phyloP scores from a whole-genome alignment of 2,113 vertebrate genomes.

The Colaptes auratus region DNA sequence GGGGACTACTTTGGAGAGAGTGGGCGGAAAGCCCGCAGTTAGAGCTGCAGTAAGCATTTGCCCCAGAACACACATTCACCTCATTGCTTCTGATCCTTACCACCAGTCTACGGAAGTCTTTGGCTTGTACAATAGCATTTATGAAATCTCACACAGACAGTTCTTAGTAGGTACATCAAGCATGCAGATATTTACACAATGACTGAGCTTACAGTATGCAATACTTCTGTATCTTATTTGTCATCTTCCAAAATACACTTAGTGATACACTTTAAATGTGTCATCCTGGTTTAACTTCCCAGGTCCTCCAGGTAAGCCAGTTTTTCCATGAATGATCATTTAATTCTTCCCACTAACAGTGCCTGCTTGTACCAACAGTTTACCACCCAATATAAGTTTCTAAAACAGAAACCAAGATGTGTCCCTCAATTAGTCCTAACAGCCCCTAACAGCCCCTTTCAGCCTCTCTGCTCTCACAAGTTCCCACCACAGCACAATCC shows the following conservation, averaged over 20 bases:
- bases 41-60: background rate
- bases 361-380: background rate
- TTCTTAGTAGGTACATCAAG: background rate
- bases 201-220: background rate
- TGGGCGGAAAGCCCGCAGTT: background rate
- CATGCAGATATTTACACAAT: background rate
- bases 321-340: accelerated
- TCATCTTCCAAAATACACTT: background rate
- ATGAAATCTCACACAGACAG: background rate
- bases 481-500: background rate
- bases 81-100: background rate
- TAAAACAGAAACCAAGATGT: background rate
- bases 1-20: background rate
- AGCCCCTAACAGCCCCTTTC: background rate
- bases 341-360: background rate
- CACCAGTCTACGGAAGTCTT: background rate
- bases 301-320: background rate
- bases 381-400: background rate
- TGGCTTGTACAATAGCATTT: background rate
- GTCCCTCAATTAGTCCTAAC: background rate
- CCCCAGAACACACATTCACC: background rate
- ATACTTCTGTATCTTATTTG: background rate
- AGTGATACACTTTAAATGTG: background rate
- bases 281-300: background rate
- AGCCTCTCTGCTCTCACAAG: background rate